Evolutionary conservation across 2,888 invertebrate genomes (phyloP), one percentile per base, ranked within the genome.

Genomic region (Lycocerus yunnanus): DNA sequence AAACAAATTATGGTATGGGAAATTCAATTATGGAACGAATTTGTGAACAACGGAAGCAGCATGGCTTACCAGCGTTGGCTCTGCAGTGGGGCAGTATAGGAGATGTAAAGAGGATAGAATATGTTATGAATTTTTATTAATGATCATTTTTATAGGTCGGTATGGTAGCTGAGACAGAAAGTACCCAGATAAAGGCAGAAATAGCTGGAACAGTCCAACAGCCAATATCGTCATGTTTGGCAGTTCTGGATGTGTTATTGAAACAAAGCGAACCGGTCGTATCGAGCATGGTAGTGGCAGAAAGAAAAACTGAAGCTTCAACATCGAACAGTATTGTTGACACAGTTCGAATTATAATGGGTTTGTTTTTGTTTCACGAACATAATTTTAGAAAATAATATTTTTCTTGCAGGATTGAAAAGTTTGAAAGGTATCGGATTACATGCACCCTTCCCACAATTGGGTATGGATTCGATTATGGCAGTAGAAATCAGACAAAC

Each of bases 391-490:
- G 10, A 15, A 24, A 15, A 15, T 59, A 10, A n/a, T 24, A n/a
- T 15, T 59, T 73, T 74, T 16, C 76, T 59, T 69, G 3, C 11
- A 90, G 91, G 91, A 79, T 89, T 93, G 78, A 89, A 91, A 81
- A 93, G 93, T 82, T 85, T 91, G 83, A 94, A 93, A 86, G 90
- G 90, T 0, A 90, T 92, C 0, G 93, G 93, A 59, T 89, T 91
- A 77, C 92, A 92, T 82, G 90, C 92, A 0, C 92, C 93, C 0
- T 88, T 99, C 1, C 95, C 96, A 1, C 98, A 98, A 85, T 88
- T 99, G 77, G 98, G 98, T 27, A 95, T 99, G 93, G 98, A 99
- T 88, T 98, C 98, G 1, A 92, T 98, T 89, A 98, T 97, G 96
- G 96, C 95, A 0, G 96, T 97, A 0, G 98, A 99, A 87, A 96